Evolutionary conservation across 2,888 invertebrate species (phyloP).

Genomic region (Orchesellides sinensis): DNA sequence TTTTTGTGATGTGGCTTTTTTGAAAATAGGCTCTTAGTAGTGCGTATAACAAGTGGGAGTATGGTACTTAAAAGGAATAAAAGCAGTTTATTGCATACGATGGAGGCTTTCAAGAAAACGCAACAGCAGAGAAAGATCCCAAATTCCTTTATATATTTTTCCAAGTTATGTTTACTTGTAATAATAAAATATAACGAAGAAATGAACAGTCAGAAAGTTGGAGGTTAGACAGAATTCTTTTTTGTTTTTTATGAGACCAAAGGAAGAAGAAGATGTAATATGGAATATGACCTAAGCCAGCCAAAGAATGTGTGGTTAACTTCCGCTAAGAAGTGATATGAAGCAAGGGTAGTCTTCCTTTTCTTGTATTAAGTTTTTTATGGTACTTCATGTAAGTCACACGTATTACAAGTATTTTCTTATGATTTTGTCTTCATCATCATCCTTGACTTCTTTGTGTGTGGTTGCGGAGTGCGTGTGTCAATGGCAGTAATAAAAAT

Average conservation of each 20-base stretch:
- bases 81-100: too few relatives aligned
- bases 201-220: slow-evolving; percentile 8
- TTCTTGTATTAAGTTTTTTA: background rate
- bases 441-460: background rate
- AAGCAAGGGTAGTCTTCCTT: background rate
- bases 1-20: background rate
- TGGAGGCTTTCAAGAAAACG: too few relatives aligned
- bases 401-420: background rate
- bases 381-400: background rate
- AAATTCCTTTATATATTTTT: background rate
- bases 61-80: too few relatives aligned
- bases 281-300: slow-evolving; percentile 9
- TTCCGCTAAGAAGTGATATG: background rate
- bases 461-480: background rate
- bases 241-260: background rate
- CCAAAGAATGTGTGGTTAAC: slow-evolving; percentile 6
- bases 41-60: too few relatives aligned
- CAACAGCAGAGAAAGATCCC: background rate
- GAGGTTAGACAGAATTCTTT: slow-evolving; percentile 12
- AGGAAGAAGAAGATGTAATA: background rate
- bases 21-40: too few relatives aligned
- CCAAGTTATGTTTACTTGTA: background rate
- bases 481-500: background rate
- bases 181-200: background rate
- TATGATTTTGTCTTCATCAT: background rate